Conservation (phyloP, 2,888 invertebrate species). For the Tupiocoris notatus region DNA sequence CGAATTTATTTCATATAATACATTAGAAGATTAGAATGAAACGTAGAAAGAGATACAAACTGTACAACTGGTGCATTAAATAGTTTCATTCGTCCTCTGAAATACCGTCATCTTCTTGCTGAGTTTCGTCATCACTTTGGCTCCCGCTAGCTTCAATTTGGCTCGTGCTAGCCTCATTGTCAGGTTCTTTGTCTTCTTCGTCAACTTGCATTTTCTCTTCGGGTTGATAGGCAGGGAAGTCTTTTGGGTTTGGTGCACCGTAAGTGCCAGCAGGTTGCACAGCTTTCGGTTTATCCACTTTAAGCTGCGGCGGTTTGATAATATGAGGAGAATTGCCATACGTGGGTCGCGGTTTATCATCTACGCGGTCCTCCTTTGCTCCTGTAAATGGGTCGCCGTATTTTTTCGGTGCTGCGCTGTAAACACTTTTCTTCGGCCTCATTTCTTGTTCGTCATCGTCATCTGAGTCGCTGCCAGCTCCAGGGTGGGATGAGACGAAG, state of each 20-base stretch:
- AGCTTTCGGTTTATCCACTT: neutral
- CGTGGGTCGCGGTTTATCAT: neutral
- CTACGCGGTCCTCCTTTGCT: neutral
- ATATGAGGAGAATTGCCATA: neutral
- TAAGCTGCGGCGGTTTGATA: neutral
- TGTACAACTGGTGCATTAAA: too few relatives aligned
- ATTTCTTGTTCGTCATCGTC: conserved; percentile 60
- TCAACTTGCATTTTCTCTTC: conserved; percentile 15
- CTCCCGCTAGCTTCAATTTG: neutral
- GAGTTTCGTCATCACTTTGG: neutral
- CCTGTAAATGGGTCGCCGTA: neutral
- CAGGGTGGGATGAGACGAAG: conserved; percentile 66
- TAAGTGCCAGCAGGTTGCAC: neutral
- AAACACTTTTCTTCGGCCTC: conserved; percentile 4
- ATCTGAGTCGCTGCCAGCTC: conserved; percentile 61
- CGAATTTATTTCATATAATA: too few relatives aligned
- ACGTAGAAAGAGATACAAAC: too few relatives aligned
- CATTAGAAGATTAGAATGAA: too few relatives aligned
- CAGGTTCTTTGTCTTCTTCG: neutral
- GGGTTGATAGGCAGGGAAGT: conserved; percentile 20
- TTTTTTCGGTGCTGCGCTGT: conserved; percentile 3
- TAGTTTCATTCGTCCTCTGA: neutral
- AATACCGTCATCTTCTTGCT: neutral
- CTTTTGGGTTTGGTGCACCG: conserved; percentile 10
- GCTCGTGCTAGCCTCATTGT: neutral